Evolutionary conservation across 1,140 invertebrate genomes (phyloP), one percentile per base, ranked within the genome.

Genomic region (Linepithema humile): DNA sequence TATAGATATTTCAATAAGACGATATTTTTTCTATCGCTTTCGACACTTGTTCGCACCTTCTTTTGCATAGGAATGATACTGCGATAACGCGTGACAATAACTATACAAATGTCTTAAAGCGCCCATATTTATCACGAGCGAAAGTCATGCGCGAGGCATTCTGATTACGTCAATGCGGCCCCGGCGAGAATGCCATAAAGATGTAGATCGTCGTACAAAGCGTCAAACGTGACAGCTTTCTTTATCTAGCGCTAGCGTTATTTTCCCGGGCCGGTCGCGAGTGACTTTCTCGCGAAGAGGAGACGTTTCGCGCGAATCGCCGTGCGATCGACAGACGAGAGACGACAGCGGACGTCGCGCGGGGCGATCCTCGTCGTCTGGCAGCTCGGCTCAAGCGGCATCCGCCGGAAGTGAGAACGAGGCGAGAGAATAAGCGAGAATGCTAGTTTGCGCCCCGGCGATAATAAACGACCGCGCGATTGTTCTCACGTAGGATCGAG

Each of bases 321-420:
- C 65, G 32, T 29, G 50, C 53, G 53, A 74, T 55, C 83, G 74
- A 88, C 78, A 80, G 85, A n/a, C 74, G 59, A 50, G 62, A 50
- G 38, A 35, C 35, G 40, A 55, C 26, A 55, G 32, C 15, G 20
- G 3, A 17, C 50, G 20, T 38, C 43, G 23, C 45, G 50, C 17
- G 48, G 12, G 12, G 35, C n/a, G n/a, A n/a, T n/a, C n/a, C 35
- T 26, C 23, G 7, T 67, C 84, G 23, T 72, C 57, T 20, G 26
- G 53, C 84, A 65, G 62, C 59, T 60, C 43, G 62, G 78, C n/a
- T n/a, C 64, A n/a, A 65, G 45, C 62, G 32, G 69, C 75, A 75
- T 78, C 72, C 83, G 77, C 60, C 87, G 88, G 87, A 88, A 89
- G 55, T 48, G n/a, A 20, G 20, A 53, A 55, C 53, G 45, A 86